Base-by-base conservation (phyloP, 2,888 invertebrate genomes). In the Allygus modestus region DNA sequence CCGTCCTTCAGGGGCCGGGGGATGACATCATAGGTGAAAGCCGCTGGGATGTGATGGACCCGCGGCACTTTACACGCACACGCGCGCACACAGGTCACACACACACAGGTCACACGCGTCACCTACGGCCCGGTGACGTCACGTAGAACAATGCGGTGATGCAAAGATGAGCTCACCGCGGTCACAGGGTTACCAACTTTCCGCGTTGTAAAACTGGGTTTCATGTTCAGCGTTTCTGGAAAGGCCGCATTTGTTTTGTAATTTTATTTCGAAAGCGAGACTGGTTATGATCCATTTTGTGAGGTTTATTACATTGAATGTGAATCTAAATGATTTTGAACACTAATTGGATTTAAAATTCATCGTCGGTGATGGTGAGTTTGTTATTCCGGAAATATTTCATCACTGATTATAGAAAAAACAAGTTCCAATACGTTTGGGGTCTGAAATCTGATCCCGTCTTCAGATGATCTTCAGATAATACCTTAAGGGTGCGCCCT, bases 11-110 rank as follows among this genome's bases (percentile, higher is more conserved):
- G 28, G 17, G 20, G 12, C 58, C 58, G 2, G 2, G 5, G 58
- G 23, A 23, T 65, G 65, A 65, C 65, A 65, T 65, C 65, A 65
- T 31, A 4, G 65, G 65, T 1, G 65, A 65, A 65, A 65, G 65
- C 65, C 65, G 65, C 65, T 20, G 12, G 7, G 65, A 28, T 28
- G 23, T 1, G 28, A 65, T 65, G 65, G 17, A 15, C 46, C 12
- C 46, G 46, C 46, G 46, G 46, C 46, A 2, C 46, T 37, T 37
- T 9, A 37, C 37, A 37, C 37, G 37, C 37, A 54, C 54, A 54
- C 46, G n/a, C 54, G 11, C 54, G n/a, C 51, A 51, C 17, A 17
- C 51, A n/a, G n/a, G 20, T 2, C 54, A 46, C 46, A 46, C 46
- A 23, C 54, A 23, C 54, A 5, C 7, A 15, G 23, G 23, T 11